Percentiles rank a stretch among this genome's conserved stretches.
phyloP scores from a whole-genome alignment of 2,113 vertebrate species.

The Corynorhinus townsendii region DNA sequence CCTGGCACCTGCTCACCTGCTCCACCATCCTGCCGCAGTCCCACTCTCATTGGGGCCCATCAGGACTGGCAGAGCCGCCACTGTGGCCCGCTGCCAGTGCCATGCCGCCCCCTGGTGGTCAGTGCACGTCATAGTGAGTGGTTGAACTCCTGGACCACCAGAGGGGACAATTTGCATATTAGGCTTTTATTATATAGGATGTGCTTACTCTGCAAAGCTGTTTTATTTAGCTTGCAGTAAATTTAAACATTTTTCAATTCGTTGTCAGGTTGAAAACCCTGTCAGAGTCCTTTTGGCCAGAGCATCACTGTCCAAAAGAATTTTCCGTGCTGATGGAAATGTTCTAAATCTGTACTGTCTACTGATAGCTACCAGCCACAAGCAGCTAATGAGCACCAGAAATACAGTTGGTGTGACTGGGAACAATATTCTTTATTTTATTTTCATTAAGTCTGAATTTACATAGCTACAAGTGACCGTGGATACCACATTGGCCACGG shows the following conservation, averaged over 20 bases:
- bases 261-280: neutral
- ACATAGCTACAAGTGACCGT: neutral
- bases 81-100: too few relatives aligned
- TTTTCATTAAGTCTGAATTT: neutral
- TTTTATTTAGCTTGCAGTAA: neutral
- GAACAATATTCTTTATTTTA: neutral
- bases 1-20: too few relatives aligned
- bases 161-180: too few relatives aligned
- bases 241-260: neutral
- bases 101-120: too few relatives aligned
- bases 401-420: neutral
- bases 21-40: too few relatives aligned
- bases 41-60: too few relatives aligned
- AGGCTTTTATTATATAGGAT: too few relatives aligned
- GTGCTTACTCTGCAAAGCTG: neutral
- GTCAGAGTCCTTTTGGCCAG: neutral
- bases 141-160: too few relatives aligned
- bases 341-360: neutral
- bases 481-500: neutral
- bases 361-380: neutral
- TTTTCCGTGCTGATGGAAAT: neutral
- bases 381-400: neutral
- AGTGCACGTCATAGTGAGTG: too few relatives aligned
- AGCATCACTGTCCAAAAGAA: neutral
- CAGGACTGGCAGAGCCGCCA: too few relatives aligned